phyloP scores from a whole-genome alignment of 1,140 invertebrate species.

The Drosophila prosaltans region DNA sequence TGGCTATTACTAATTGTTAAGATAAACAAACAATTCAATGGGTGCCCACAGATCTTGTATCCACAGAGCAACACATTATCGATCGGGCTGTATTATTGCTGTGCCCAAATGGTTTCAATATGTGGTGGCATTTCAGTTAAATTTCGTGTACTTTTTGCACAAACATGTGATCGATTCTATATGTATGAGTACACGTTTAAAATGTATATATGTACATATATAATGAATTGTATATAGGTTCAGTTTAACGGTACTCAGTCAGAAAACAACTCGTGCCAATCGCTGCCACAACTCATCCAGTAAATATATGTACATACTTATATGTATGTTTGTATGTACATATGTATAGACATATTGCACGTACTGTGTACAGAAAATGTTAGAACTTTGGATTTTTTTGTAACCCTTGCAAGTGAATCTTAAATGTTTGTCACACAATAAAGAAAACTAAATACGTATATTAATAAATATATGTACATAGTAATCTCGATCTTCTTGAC shows the following conservation, averaged over 20 bases:
- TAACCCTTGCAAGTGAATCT: neutral
- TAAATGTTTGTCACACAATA: neutral
- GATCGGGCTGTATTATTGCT: neutral
- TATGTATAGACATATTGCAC: neutral
- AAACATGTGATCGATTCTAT: conserved; percentile 52
- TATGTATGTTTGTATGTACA: conserved; percentile 22
- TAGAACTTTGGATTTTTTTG: neutral
- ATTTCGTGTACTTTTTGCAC: conserved; percentile 25
- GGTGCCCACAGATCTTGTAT: neutral
- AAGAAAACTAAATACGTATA: too few relatives aligned
- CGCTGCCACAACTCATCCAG: conserved; percentile 14
- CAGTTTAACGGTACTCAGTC: conserved; percentile 66
- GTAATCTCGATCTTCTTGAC: too few relatives aligned
- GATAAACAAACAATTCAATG: conserved; percentile 47
- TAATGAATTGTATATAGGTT: conserved; percentile 25
- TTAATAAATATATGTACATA: too few relatives aligned
- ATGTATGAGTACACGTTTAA: conserved; percentile 2
- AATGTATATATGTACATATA: conserved; percentile 30
- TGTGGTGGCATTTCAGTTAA: conserved; percentile 10
- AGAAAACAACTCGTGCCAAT: conserved; percentile 55
- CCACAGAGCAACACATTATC: neutral
- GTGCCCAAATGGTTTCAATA: conserved; percentile 27
- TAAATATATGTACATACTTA: neutral
- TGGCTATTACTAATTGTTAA: conserved; percentile 48
- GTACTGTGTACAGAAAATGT: neutral